A percentile compares a stretch with the other conserved stretches of the same genome.
Evolutionary conservation across 2,797 vertebrate genomes (phyloP).

Genomic region (Xerus rutilus): DNA sequence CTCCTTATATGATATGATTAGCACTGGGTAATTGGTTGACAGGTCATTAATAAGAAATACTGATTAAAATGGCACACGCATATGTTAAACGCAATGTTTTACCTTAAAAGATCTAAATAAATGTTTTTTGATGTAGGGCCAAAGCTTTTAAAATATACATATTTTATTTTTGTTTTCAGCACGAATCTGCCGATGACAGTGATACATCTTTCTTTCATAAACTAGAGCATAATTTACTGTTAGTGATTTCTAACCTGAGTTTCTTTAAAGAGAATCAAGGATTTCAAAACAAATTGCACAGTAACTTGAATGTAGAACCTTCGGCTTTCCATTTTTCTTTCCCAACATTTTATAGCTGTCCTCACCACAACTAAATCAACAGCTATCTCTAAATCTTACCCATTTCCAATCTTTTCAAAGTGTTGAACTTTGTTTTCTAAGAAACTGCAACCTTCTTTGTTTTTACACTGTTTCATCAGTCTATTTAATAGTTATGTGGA

Average conservation of each 20-base stretch:
- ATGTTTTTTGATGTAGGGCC: neutral
- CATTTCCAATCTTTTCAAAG: neutral
- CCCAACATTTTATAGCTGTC: neutral
- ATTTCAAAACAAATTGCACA: neutral
- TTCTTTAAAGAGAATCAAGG: conserved; percentile 13
- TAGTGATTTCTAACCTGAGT: conserved; percentile 25
- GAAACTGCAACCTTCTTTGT: conserved; percentile 5
- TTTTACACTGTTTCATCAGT: neutral
- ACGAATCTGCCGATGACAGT: neutral
- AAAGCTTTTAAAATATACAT: neutral
- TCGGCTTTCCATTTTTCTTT: neutral
- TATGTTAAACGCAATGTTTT: conserved; percentile 8
- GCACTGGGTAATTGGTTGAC: neutral
- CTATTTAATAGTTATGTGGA: conserved; percentile 28
- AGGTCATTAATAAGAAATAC: neutral
- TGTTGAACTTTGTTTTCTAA: conserved; percentile 18
- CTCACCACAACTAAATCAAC: neutral
- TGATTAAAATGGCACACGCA: neutral
- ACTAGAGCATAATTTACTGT: neutral
- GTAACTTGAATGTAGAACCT: neutral
- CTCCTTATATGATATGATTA: neutral
- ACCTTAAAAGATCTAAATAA: neutral
- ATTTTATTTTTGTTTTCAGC: neutral
- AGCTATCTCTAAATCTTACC: neutral
- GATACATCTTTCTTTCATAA: neutral